Percentiles rank a stretch among this genome's conserved stretches.
These are phyloP conservation scores for Sebastes hubbsi DNA, from an alignment of 2,797 vertebrate species.

Conservation along the genomic window DNA sequence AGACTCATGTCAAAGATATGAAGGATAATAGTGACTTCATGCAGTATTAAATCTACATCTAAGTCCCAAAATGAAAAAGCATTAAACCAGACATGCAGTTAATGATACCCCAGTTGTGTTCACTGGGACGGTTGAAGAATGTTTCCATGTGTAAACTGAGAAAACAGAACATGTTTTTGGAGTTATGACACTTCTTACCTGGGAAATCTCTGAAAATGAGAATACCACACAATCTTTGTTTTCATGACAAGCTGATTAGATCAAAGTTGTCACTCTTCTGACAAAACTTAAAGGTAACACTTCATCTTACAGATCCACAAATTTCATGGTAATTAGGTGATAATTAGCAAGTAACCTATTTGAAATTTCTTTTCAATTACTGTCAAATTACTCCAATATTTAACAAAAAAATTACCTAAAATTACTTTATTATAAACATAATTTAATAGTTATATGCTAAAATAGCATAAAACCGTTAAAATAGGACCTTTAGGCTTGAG, in stretches of 20 bases:
- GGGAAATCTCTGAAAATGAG: background rate
- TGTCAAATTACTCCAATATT: too few relatives aligned
- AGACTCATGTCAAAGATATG: background rate
- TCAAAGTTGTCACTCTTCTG: background rate
- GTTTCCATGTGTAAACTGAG: background rate
- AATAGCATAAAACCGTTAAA: too few relatives aligned
- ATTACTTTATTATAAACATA: too few relatives aligned
- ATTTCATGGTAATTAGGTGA: too few relatives aligned
- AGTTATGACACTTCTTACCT: background rate
- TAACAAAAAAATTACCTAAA: too few relatives aligned
- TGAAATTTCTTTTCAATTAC: too few relatives aligned
- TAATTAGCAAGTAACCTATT: too few relatives aligned
- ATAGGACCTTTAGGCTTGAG: too few relatives aligned
- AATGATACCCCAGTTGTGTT: background rate
- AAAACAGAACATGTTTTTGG: background rate
- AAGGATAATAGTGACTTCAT: background rate
- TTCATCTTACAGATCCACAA: too few relatives aligned
- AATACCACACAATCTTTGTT: background rate
- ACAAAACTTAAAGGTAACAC: too few relatives aligned
- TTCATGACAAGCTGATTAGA: background rate
- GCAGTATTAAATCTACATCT: background rate
- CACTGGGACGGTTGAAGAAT: background rate
- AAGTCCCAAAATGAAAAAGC: background rate
- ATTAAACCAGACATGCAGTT: background rate
- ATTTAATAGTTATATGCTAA: too few relatives aligned